Conservation (phyloP, 2,888 invertebrate species). For the Eueremaeus valkanovi region DNA sequence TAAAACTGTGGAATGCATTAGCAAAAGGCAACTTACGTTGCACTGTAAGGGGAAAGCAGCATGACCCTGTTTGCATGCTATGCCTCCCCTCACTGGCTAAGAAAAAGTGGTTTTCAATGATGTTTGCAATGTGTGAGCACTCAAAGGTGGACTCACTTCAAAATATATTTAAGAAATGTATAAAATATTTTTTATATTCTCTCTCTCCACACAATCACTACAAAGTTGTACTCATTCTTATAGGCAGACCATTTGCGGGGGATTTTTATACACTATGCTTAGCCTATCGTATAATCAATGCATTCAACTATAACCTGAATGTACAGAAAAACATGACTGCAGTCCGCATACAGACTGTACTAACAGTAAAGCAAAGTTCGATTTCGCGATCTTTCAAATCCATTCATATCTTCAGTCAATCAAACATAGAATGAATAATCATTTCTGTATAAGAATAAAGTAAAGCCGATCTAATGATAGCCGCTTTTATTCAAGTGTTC, state of each 20-base stretch:
- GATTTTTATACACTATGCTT: not conserved
- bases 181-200: not conserved
- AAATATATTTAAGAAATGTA: not conserved
- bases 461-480: not conserved
- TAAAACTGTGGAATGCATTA: slow-evolving; percentile 19
- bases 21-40: slow-evolving; percentile 14
- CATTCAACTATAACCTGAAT: slow-evolving; percentile 13
- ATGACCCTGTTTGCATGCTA: slow-evolving; percentile 11
- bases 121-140: slow-evolving; percentile 1
- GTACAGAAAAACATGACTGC: not conserved
- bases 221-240: slow-evolving; percentile 8
- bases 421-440: not conserved
- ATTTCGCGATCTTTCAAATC: not conserved
- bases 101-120: slow-evolving; percentile 33
- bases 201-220: not conserved
- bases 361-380: not conserved
- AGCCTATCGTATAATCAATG: slow-evolving; percentile 5
- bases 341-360: not conserved
- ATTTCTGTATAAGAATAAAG: not conserved
- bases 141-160: slow-evolving; percentile 16
- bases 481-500: not conserved
- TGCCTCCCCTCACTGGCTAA: slow-evolving; percentile 18
- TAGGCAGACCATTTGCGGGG: not conserved
- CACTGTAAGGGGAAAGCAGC: slow-evolving; percentile 22
- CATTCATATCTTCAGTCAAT: not conserved